Conservation (phyloP, 2,797 vertebrate genomes). For the Philypnodon macrostomus region DNA sequence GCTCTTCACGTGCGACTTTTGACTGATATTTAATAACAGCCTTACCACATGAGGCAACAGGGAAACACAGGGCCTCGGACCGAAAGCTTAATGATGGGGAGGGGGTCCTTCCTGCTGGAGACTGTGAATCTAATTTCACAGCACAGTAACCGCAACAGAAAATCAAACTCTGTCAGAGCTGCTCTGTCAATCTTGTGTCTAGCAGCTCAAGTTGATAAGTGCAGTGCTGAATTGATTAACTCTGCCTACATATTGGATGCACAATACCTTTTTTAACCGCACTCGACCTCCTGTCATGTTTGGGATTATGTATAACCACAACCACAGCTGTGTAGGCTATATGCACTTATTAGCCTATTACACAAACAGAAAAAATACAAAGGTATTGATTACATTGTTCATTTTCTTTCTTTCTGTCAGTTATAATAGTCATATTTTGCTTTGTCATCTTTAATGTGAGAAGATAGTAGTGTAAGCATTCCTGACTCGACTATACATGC, state of each 20-base stretch:
- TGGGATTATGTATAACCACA: slow-evolving; percentile 3
- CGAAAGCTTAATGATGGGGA: slow-evolving; percentile 65
- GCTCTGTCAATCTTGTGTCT: slow-evolving; percentile 75
- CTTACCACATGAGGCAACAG: slow-evolving; percentile 53
- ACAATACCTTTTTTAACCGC: slow-evolving; percentile 45
- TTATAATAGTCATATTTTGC: too few species aligned
- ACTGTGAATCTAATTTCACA: slow-evolving; percentile 83
- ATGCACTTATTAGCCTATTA: background rate
- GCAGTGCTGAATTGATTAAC: slow-evolving; percentile 76
- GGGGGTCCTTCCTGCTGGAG: slow-evolving; percentile 56
- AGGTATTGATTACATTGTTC: too few species aligned
- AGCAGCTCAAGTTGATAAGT: slow-evolving; percentile 73
- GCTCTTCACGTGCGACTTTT: slow-evolving; percentile 73
- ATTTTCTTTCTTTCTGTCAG: too few species aligned
- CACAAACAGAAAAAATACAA: background rate
- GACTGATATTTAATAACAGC: slow-evolving; percentile 75
- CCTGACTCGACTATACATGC: too few species aligned
- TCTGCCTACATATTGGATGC: slow-evolving; percentile 63
- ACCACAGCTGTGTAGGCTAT: background rate
- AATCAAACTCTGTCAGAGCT: slow-evolving; percentile 77
- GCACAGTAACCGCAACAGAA: slow-evolving; percentile 77
- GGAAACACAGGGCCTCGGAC: slow-evolving; percentile 66
- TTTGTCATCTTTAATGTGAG: too few species aligned
- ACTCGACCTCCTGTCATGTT: background rate
- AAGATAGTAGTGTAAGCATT: too few species aligned